These are phyloP conservation scores for Diadophis punctatus DNA, from an alignment of 2,113 vertebrate genomes.

Conservation along the genomic window DNA sequence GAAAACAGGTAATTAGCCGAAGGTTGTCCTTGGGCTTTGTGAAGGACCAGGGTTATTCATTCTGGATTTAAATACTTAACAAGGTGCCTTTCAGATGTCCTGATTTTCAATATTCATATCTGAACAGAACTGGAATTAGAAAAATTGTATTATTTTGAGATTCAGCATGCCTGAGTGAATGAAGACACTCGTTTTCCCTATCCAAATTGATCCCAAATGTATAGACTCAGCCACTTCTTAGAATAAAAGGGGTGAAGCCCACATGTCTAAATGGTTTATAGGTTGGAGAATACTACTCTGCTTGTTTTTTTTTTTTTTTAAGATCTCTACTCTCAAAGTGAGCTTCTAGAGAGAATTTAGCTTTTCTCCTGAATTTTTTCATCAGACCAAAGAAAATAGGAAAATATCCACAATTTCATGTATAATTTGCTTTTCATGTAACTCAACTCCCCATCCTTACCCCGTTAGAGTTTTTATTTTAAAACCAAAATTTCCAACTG, in stretches of 20 bases:
- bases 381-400: background rate
- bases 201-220: background rate
- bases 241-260: background rate
- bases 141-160: background rate
- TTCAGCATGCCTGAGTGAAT: background rate
- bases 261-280: background rate
- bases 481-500: background rate
- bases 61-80: background rate
- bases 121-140: background rate
- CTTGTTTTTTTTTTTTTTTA: too few species aligned
- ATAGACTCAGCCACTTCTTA: background rate
- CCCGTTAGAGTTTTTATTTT: background rate
- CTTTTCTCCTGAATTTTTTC: background rate
- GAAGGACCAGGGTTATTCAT: background rate
- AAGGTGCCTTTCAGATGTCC: background rate
- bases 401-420: background rate
- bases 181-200: background rate
- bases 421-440: background rate
- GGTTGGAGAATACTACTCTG: too few species aligned
- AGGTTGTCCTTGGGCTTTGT: background rate
- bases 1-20: background rate
- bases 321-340: background rate
- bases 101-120: background rate
- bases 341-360: background rate
- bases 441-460: accelerated